Percentiles rank a stretch among this genome's conserved stretches.
phyloP scores from a whole-genome alignment of 1,140 invertebrate species.

The Brachionus sp. region DNA sequence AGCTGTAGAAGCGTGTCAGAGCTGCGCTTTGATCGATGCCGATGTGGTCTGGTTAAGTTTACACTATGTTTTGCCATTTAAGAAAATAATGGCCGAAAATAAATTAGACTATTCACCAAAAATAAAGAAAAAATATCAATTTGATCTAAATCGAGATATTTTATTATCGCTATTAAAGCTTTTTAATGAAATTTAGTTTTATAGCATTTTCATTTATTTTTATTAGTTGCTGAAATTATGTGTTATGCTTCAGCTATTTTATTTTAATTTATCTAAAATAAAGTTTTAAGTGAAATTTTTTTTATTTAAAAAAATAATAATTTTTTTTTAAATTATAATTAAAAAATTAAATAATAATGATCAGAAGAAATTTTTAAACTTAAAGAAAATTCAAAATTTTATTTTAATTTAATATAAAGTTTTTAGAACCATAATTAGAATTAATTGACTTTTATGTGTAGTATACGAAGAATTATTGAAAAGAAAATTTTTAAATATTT shows the following conservation, averaged over 20 bases:
- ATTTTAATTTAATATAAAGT: no score
- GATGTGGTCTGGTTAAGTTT: conserved; percentile 37
- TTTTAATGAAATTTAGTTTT: conserved; percentile 4
- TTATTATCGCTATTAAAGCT: not conserved
- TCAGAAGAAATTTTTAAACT: no score
- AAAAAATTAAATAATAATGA: no score
- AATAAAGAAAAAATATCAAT: conserved; percentile 22
- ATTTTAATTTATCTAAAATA: not conserved
- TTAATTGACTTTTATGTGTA: no score
- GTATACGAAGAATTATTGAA: no score
- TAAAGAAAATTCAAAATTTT: no score
- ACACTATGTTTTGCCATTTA: conserved; percentile 37
- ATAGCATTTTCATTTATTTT: not conserved
- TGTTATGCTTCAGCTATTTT: not conserved
- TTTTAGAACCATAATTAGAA: no score
- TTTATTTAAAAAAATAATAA: no score
- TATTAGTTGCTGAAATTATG: not conserved
- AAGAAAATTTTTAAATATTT: no score
- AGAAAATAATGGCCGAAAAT: not conserved
- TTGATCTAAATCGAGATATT: conserved; percentile 6
- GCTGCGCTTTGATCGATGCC: conserved; percentile 19
- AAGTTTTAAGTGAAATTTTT: not conserved
- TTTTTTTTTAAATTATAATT: no score
- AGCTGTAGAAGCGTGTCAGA: conserved; percentile 23
- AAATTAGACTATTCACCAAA: not conserved